Conservation (phyloP, 2,113 vertebrate species). For the Pheucticus melanocephalus region DNA sequence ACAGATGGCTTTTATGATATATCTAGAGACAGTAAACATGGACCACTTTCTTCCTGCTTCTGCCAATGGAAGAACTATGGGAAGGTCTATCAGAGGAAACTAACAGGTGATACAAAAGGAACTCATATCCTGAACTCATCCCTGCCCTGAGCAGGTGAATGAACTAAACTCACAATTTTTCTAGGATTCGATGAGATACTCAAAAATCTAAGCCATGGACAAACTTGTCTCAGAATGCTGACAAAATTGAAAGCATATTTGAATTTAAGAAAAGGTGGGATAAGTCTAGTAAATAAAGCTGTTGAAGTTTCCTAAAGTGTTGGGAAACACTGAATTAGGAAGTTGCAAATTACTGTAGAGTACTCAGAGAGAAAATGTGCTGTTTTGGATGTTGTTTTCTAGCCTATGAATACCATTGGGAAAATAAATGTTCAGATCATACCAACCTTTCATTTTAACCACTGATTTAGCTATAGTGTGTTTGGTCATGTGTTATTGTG, state of each 20-base stretch:
- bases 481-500: background rate
- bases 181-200: background rate
- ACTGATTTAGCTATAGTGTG: background rate
- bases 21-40: background rate
- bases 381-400: background rate
- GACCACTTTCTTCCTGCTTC: background rate
- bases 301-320: background rate
- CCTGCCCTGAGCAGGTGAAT: background rate
- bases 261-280: background rate
- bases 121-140: rapidly evolving
- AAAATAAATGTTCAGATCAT: background rate
- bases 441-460: background rate
- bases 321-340: background rate
- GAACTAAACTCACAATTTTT: background rate
- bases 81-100: background rate
- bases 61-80: background rate
- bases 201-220: background rate
- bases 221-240: background rate
- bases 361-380: rapidly evolving
- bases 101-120: background rate
- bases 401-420: background rate
- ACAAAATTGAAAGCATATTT: background rate
- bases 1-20: background rate
- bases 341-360: background rate
- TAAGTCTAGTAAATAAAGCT: background rate